phyloP scores from a whole-genome alignment of 2,113 vertebrate genomes.

The Tychaedon coryphoeus region DNA sequence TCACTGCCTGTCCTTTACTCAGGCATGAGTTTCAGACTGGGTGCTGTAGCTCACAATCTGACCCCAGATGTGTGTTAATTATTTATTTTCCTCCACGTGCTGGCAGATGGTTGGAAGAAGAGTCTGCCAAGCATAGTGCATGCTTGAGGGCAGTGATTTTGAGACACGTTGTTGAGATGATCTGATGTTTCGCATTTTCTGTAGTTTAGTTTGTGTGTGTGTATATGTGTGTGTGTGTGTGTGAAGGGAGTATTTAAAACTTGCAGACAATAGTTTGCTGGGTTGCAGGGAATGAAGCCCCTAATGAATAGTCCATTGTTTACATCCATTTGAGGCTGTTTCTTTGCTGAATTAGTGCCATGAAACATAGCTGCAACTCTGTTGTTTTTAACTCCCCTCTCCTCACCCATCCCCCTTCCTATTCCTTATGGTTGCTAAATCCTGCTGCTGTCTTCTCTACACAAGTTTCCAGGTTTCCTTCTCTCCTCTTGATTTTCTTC shows the following conservation, averaged over 20 bases:
- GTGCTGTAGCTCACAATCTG: neutral
- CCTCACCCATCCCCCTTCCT: constrained; percentile 15
- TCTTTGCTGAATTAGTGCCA: constrained; percentile 42
- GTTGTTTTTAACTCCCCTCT: constrained; percentile 13
- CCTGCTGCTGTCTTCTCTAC: neutral
- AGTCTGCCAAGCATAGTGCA: neutral
- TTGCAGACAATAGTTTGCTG: constrained; percentile 38
- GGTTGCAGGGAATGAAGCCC: constrained; percentile 31
- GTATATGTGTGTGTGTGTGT: neutral
- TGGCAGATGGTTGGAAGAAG: neutral
- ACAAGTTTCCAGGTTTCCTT: neutral
- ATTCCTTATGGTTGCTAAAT: constrained; percentile 31
- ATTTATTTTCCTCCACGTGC: neutral
- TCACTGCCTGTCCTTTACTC: neutral
- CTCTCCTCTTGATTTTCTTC: neutral
- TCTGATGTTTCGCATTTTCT: constrained; percentile 4
- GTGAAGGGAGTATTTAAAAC: constrained; percentile 33
- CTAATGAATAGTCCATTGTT: constrained; percentile 59
- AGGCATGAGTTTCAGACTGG: neutral
- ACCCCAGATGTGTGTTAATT: neutral
- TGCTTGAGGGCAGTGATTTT: neutral
- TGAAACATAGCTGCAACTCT: constrained; percentile 20
- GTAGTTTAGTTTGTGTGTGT: neutral
- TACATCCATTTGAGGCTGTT: constrained; percentile 35
- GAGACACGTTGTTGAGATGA: constrained; percentile 25